These are phyloP conservation scores for Melanargia galathea DNA, from an alignment of 2,888 invertebrate genomes.

Conservation along the genomic window DNA sequence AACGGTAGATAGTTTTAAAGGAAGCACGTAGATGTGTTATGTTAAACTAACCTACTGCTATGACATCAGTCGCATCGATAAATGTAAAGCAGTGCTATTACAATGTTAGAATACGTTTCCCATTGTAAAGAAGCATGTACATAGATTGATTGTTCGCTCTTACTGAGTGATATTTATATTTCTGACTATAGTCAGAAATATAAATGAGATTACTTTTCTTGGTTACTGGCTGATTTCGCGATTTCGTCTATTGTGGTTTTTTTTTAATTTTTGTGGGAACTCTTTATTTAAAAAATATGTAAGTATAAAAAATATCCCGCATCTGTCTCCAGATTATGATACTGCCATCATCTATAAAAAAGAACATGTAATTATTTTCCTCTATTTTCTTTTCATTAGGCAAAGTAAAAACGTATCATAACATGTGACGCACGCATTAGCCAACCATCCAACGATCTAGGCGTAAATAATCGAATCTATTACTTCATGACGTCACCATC, in stretches of 20 bases:
- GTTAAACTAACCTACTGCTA: constrained; percentile 42
- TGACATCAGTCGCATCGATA: constrained; percentile 63
- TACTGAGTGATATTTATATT: constrained; percentile 1
- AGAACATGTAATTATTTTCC: no score
- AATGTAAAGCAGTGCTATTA: constrained; percentile 49
- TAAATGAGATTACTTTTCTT: not conserved
- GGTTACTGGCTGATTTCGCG: no score
- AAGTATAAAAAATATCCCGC: no score
- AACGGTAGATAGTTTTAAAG: constrained; percentile 36
- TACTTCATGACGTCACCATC: constrained; percentile 48
- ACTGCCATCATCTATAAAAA: no score
- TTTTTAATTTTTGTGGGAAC: no score
- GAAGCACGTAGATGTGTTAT: constrained; percentile 27
- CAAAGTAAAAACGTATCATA: not conserved
- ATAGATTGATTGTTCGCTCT: constrained; percentile 8
- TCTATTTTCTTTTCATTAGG: no score
- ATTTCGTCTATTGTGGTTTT: no score
- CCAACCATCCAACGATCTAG: constrained; percentile 1
- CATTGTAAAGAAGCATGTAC: constrained; percentile 33
- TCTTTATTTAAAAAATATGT: no score
- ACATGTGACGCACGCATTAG: not conserved
- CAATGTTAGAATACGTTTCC: constrained; percentile 37
- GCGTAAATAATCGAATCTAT: constrained; percentile 41
- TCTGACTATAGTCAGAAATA: constrained; percentile 5
- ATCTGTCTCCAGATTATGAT: no score